Evolutionary conservation across 2,797 vertebrate species (phyloP).

Genomic region (Onychomys arenicola): DNA sequence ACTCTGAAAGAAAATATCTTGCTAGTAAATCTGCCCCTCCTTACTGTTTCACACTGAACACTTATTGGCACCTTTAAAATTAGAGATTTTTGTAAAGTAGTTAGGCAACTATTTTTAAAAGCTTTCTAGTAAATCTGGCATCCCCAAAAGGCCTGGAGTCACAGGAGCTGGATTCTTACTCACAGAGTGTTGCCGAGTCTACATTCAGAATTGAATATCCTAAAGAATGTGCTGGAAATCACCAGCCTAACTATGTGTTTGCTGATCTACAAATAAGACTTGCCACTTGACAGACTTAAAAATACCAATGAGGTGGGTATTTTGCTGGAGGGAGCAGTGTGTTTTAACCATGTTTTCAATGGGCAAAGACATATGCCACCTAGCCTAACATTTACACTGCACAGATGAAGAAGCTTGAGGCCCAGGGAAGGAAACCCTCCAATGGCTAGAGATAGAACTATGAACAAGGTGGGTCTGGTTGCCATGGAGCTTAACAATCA

Average conservation of each 20-base stretch:
- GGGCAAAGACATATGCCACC: neutral
- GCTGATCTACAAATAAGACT: constrained; percentile 19
- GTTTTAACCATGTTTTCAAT: constrained; percentile 23
- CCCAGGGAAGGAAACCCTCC: neutral
- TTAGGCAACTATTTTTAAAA: constrained; percentile 19
- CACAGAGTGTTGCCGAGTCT: neutral
- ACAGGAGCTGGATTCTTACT: neutral
- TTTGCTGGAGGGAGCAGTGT: neutral
- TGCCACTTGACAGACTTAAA: neutral
- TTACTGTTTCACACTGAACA: neutral
- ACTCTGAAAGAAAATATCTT: neutral
- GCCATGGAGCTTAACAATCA: neutral
- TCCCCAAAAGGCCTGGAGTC: neutral
- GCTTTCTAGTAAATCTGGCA: neutral
- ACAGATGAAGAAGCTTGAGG: neutral
- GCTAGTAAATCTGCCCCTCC: neutral
- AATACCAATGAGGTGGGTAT: constrained; percentile 9
- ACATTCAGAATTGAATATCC: neutral
- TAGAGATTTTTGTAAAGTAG: constrained; percentile 18
- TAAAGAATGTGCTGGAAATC: neutral
- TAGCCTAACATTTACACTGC: neutral
- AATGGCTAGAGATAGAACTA: neutral
- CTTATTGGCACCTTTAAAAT: neutral
- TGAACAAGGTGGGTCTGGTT: neutral
- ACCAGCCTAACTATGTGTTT: neutral